Evolutionary conservation across 2,888 invertebrate species (phyloP), one percentile per base, ranked within the genome.

Genomic region (Prenolepis imparis): DNA sequence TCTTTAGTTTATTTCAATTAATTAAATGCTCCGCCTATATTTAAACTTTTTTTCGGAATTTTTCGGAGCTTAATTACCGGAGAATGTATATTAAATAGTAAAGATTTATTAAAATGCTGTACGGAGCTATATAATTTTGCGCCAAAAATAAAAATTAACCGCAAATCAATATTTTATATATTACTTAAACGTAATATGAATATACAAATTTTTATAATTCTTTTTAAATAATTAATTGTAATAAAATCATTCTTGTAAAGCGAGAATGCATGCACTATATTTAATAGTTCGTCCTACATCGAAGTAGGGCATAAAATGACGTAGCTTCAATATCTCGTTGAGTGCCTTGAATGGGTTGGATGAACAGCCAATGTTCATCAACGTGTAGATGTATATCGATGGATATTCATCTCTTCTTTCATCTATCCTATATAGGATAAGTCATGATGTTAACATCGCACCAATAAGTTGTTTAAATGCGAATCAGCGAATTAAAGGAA

Each of bases 371-470:
- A 24, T 3, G 24, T 28, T 52, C 55, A 66, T 66, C 66, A 66
- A 66, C 12, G 1, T 32, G 11, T 32, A 18, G 12, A 36, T 18
- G 1, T 6, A 3, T 52, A 52, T 66, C 3, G n/a, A 75, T 28
- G 52, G n/a, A 18, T 75, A 64, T 75, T 64, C 24, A 24, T 52
- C 24, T 52, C 18, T 21, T 52, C 6, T 52, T n/a, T 74, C 61
- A 32, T 28, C 28, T 28, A 28, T 28, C 28, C 3, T 28, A 28
- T 28, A 28, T 15, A 15, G 4, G 3, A 3, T 48, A 64, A 75
- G 15, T 63, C 18, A 21, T 36, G 15, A 63, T 9, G 21, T 11
- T 5, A 48, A 63, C 21, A 28, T n/a, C 5, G 32, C 11, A 36
- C 9, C 18, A 18, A 21, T 21, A 59, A 41, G 36, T 78, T 67